Percentiles rank a stretch among this genome's conserved stretches.
phyloP scores from a whole-genome alignment of 2,113 vertebrate species.

The Xiphophorus hellerii region DNA sequence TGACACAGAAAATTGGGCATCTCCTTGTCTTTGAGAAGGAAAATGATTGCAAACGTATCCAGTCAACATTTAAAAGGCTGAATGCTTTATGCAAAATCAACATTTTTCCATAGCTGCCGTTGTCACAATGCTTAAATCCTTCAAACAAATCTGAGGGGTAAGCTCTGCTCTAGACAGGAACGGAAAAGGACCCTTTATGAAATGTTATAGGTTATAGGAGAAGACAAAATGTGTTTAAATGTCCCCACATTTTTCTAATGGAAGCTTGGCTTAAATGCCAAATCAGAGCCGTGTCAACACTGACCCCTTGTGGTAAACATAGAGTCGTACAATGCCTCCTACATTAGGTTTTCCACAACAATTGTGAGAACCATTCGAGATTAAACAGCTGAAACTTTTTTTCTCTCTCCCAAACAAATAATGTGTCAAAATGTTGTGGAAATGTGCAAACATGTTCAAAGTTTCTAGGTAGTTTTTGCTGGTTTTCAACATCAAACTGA shows the following conservation, averaged over 20 bases:
- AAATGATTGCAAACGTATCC: not conserved
- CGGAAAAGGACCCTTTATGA: not conserved
- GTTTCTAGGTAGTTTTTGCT: not conserved
- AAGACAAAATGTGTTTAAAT: not conserved
- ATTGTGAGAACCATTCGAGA: too few species aligned
- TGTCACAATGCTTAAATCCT: not conserved
- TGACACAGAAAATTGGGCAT: not conserved
- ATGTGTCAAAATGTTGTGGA: too few species aligned
- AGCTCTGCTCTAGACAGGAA: not conserved
- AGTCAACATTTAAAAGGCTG: not conserved
- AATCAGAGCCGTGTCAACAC: constrained; percentile 41
- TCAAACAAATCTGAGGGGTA: not conserved
- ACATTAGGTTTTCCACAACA: too few species aligned
- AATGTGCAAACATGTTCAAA: not conserved
- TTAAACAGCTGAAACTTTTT: too few species aligned
- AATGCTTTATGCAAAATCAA: not conserved
- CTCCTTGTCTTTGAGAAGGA: too few species aligned
- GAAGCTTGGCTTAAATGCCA: not conserved
- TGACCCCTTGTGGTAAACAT: constrained; percentile 60
- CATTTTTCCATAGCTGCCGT: not conserved
- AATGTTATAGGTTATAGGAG: not conserved
- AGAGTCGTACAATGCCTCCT: constrained; percentile 17
- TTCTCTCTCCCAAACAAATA: not conserved
- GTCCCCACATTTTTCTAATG: not conserved
- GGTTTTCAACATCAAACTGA: not conserved